Evolutionary conservation across 2,888 invertebrate genomes (phyloP), one percentile per base, ranked within the genome.

Genomic region (Tiliacea citrago): DNA sequence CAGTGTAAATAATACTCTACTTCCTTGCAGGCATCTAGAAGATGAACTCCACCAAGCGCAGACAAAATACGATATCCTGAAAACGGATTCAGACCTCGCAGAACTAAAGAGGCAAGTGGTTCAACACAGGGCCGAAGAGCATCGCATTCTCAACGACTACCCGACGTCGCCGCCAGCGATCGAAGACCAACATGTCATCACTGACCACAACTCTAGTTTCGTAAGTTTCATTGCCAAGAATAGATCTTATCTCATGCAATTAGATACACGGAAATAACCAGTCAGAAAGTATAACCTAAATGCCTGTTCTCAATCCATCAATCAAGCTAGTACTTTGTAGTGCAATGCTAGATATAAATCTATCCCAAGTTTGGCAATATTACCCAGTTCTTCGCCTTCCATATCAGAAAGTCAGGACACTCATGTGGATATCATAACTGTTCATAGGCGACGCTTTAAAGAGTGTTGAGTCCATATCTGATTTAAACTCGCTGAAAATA

Each of bases 1-100:
- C 13, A 39, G 0, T 10, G 2, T 42, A 72, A 72, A 49, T 13
- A 47, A 74, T 39, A 12, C n/a, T 6, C 1, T 29, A 12, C 49
- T 53, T 8, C 2, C 0, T 79, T 83, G 0, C 85, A 93, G 93
- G 42, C 83, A 87, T 57, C 49, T 90, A 29, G 90, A 93, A 88
- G 91, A 90, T 5, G 86, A 86, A 21, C 73, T 92, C 0, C 58
- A 75, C 0, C 77, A 78, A 12, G 74, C 80, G 0, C 86, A 90
- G 55, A 82, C 88, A 4, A 91, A 89, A 35, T 90, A 89, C 61
- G 88, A 89, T 29, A 53, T 80, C 0, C 16, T 92, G 5, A 89
- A 86, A 66, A 80, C 80, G 35, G 92, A 93, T 68, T 75, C 91
- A 49, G 92, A 91, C 70, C 86, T 88, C 0, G 65, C 78, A 0